Percentiles rank a stretch among this genome's conserved stretches.
phyloP scores from a whole-genome alignment of 2,113 vertebrate species.

The Melanerpes aurifrons region DNA sequence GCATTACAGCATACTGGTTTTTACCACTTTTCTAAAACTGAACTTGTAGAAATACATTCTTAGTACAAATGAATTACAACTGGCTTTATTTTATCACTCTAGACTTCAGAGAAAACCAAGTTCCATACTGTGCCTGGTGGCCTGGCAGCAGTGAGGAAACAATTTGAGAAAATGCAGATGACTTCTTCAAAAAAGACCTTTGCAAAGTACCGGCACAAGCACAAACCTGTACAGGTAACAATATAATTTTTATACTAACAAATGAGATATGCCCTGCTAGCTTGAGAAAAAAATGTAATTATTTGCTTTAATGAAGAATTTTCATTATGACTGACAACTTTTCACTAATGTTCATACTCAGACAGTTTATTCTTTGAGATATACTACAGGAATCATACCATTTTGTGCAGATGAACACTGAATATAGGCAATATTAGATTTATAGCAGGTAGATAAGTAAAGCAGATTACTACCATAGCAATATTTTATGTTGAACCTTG shows the following conservation, averaged over 20 bases:
- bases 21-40: neutral
- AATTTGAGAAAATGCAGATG: slow-evolving; percentile 86
- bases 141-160: slow-evolving; percentile 89
- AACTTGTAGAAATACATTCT: neutral
- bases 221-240: slow-evolving; percentile 87
- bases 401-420: neutral
- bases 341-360: neutral
- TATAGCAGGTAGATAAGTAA: neutral
- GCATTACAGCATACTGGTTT: neutral
- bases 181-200: slow-evolving; percentile 79
- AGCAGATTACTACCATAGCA: neutral
- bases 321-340: neutral
- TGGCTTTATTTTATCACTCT: slow-evolving; percentile 44
- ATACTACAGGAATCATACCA: neutral
- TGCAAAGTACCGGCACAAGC: slow-evolving; percentile 83
- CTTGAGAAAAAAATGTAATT: neutral
- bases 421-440: neutral
- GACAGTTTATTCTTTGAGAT: neutral
- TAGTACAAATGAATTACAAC: neutral
- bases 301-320: neutral
- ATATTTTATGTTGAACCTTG: neutral
- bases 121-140: slow-evolving; percentile 88
- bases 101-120: slow-evolving; percentile 89
- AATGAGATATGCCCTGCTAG: neutral
- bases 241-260: neutral